A percentile compares a stretch with the other conserved stretches of the same genome.
Evolutionary conservation across 2,113 vertebrate genomes (phyloP).

Genomic region (Climacteris rufus): DNA sequence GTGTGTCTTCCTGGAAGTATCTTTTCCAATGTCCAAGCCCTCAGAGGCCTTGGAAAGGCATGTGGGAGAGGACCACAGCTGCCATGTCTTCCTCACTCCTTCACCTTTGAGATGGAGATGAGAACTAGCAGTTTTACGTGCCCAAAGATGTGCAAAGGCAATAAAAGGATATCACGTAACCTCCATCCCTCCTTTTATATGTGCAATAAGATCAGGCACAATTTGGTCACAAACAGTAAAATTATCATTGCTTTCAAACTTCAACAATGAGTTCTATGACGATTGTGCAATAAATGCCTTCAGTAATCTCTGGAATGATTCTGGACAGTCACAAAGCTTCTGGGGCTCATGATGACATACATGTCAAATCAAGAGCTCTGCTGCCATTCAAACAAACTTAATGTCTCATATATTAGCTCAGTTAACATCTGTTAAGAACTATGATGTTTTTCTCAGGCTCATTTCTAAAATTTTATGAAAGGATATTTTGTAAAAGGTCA

Average conservation of each 20-base stretch:
- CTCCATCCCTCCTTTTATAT: neutral
- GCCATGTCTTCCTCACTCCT: neutral
- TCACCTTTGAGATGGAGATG: neutral
- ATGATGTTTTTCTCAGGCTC: neutral
- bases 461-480: neutral
- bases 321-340: neutral
- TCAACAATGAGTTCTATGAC: neutral
- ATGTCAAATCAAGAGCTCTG: neutral
- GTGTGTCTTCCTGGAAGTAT: neutral
- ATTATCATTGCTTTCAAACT: neutral
- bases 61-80: neutral
- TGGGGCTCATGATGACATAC: neutral
- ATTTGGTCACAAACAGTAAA: neutral
- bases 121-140: neutral
- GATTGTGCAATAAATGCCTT: neutral
- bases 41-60: neutral
- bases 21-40: neutral
- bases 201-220: neutral
- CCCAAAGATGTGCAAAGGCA: neutral
- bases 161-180: fast-evolving
- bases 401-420: neutral
- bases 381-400: neutral
- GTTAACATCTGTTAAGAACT: neutral
- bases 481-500: neutral
- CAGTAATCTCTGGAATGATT: neutral